These are phyloP conservation scores for Thalassophryne amazonica DNA, from an alignment of 2,797 vertebrate species.

Conservation along the genomic window DNA sequence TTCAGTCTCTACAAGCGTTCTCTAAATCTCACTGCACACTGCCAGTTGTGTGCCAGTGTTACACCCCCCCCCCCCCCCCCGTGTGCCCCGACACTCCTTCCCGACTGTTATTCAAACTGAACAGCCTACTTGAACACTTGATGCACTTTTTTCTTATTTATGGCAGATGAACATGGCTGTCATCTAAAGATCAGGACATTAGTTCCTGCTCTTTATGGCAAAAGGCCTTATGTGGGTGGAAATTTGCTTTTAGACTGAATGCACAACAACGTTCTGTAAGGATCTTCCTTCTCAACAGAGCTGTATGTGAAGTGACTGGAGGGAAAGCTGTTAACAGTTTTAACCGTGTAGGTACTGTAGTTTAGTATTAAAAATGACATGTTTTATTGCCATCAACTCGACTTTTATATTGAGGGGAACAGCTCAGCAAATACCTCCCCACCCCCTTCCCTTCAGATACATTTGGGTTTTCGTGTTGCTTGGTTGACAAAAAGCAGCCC, in stretches of 20 bases:
- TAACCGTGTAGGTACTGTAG: constrained; percentile 19
- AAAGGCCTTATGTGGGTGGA: constrained; percentile 53
- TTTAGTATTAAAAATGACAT: constrained; percentile 5
- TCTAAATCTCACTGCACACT: constrained; percentile 12
- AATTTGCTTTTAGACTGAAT: constrained; percentile 41
- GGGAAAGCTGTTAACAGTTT: constrained; percentile 61
- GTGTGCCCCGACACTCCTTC: neutral
- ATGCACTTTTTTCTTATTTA: constrained; percentile 92
- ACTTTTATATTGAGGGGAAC: constrained; percentile 44
- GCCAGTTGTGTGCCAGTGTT: constrained; percentile 56
- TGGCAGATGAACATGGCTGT: constrained; percentile 56
- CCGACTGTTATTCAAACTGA: constrained; percentile 61
- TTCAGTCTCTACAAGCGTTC: constrained; percentile 4
- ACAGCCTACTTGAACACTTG: constrained; percentile 94
- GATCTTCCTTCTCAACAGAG: constrained; percentile 51
- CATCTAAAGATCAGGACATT: constrained; percentile 68
- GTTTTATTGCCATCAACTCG: constrained; percentile 42
- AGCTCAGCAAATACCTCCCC: too few species aligned
- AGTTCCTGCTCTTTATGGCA: constrained; percentile 45
- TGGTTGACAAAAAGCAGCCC: too few species aligned
- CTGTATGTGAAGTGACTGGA: constrained; percentile 63
- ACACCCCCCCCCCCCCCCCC: neutral
- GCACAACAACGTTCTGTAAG: constrained; percentile 28
- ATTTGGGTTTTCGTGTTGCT: too few species aligned
- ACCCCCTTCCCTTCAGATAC: too few species aligned